Evolutionary conservation across 2,113 vertebrate species (phyloP).

Genomic region (Hiodon tergisus): DNA sequence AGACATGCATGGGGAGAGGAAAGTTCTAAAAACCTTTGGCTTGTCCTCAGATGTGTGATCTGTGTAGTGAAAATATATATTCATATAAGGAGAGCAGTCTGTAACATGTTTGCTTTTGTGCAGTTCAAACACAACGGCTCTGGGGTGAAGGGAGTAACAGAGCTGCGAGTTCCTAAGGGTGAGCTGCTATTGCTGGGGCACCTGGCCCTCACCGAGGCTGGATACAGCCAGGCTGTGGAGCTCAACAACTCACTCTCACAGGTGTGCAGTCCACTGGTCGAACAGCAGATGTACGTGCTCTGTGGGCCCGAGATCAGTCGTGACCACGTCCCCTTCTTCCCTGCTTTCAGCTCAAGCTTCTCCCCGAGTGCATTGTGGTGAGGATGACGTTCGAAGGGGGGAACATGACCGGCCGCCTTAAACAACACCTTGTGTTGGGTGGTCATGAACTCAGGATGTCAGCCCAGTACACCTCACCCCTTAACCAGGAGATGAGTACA

Average conservation of each 20-base stretch:
- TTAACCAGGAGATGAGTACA: conserved; percentile 51
- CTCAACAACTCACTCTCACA: conserved; percentile 67
- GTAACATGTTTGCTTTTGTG: conserved; percentile 16
- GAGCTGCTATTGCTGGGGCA: conserved; percentile 50
- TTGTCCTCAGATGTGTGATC: neutral
- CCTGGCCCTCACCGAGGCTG: conserved; percentile 43
- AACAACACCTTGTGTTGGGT: conserved; percentile 59
- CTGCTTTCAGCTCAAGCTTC: conserved; percentile 50
- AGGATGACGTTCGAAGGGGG: conserved; percentile 46
- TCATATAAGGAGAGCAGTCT: neutral
- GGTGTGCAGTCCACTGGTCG: conserved; percentile 44
- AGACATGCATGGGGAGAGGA: neutral
- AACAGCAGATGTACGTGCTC: neutral
- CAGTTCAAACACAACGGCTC: conserved; percentile 59
- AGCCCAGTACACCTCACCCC: conserved; percentile 51
- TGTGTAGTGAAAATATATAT: too few relatives aligned
- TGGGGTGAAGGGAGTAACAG: conserved; percentile 46
- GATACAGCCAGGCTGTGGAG: conserved; percentile 52
- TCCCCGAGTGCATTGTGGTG: conserved; percentile 57
- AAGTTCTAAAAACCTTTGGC: neutral
- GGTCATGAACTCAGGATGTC: conserved; percentile 55
- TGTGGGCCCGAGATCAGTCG: neutral
- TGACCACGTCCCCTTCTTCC: neutral
- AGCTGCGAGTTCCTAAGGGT: conserved; percentile 51
- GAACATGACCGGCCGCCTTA: conserved; percentile 48